Evolutionary conservation across 2,797 vertebrate genomes (phyloP).

Genomic region (Perdix hodgsoniae): DNA sequence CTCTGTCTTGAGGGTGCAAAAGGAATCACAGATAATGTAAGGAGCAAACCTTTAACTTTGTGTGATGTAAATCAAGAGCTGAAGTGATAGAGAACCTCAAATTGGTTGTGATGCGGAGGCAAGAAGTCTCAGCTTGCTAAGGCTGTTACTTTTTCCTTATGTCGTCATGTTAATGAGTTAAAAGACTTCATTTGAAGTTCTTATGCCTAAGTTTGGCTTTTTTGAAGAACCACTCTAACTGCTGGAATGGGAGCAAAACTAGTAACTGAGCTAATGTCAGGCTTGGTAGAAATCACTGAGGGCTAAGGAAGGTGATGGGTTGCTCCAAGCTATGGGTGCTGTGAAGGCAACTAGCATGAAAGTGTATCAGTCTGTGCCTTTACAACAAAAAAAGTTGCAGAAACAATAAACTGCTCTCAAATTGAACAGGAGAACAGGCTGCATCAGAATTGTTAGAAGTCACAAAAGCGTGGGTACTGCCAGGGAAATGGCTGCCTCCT

Average conservation of each 20-base stretch:
- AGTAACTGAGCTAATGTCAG: background rate
- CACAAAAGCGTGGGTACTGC: background rate
- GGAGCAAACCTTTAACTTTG: background rate
- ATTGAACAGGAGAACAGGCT: background rate
- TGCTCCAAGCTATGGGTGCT: fast-evolving
- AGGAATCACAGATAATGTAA: background rate
- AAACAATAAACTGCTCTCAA: background rate
- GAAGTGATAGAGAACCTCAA: background rate
- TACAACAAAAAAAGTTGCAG: background rate
- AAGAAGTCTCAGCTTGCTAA: background rate
- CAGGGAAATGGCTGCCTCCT: background rate
- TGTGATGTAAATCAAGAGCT: background rate
- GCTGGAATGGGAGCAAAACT: background rate
- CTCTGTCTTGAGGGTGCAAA: background rate
- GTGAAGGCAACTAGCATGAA: background rate
- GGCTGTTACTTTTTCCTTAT: background rate
- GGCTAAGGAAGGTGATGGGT: fast-evolving
- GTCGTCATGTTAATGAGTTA: background rate
- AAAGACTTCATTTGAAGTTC: background rate
- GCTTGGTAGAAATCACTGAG: background rate
- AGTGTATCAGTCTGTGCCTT: background rate
- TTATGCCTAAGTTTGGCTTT: background rate
- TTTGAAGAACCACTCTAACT: background rate
- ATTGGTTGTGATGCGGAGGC: background rate
- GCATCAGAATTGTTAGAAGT: background rate